Percentiles rank a stretch among this genome's conserved stretches.
Evolutionary conservation across 2,888 invertebrate species (phyloP).

Genomic region (Hedya salicella): DNA sequence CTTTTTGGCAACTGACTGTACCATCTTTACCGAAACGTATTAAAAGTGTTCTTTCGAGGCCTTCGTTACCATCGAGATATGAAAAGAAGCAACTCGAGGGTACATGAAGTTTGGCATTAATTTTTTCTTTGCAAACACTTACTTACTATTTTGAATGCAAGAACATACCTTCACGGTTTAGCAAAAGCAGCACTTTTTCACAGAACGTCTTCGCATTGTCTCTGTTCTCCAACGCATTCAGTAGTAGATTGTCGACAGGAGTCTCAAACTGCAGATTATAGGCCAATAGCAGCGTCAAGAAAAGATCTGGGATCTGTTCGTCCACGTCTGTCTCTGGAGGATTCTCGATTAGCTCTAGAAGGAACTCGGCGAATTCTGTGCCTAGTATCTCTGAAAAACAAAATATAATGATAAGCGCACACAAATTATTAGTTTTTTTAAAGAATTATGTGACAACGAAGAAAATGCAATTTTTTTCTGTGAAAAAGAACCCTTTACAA

Average conservation of each 20-base stretch:
- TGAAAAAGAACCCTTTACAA: too few relatives aligned
- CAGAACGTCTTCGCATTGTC: conserved; percentile 94
- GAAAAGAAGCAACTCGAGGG: too few relatives aligned
- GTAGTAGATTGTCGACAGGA: conserved; percentile 87
- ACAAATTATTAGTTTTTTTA: too few relatives aligned
- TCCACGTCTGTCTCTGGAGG: conserved; percentile 92
- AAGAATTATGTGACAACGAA: too few relatives aligned
- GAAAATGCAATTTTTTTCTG: too few relatives aligned
- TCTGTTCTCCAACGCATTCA: conserved; percentile 88
- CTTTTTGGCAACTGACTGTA: too few relatives aligned
- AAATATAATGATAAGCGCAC: too few relatives aligned
- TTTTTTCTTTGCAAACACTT: too few relatives aligned
- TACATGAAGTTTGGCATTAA: too few relatives aligned
- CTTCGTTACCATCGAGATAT: too few relatives aligned
- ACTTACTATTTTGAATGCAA: background rate
- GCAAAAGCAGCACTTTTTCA: conserved; percentile 93
- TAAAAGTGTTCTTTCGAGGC: too few relatives aligned
- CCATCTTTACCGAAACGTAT: too few relatives aligned
- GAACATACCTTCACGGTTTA: conserved; percentile 94
- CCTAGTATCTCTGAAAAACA: conserved; percentile 91
- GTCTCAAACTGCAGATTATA: conserved; percentile 94
- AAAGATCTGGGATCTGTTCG: conserved; percentile 93
- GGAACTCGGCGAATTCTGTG: conserved; percentile 90
- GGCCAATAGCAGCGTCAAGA: conserved; percentile 92
- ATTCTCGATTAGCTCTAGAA: conserved; percentile 92